phyloP scores from a whole-genome alignment of 2,797 vertebrate genomes.

The Peromyscus melanophrys region DNA sequence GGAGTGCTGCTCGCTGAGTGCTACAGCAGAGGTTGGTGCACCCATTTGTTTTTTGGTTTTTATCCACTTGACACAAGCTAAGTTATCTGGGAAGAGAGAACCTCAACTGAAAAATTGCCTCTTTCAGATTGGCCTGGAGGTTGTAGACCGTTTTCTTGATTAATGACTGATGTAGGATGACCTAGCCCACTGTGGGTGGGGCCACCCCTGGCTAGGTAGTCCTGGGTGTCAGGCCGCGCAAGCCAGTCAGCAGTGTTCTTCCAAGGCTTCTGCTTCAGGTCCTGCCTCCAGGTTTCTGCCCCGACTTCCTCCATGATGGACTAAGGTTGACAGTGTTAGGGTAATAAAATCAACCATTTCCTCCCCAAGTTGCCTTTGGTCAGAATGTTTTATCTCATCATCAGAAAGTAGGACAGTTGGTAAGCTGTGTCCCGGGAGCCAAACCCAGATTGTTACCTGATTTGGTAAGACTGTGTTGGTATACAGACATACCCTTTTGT shows the following conservation, averaged over 20 bases:
- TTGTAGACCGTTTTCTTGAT: neutral
- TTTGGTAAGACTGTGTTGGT: conserved; percentile 21
- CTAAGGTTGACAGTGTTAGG: neutral
- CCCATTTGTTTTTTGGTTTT: neutral
- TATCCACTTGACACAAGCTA: neutral
- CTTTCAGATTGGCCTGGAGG: neutral
- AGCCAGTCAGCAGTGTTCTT: neutral
- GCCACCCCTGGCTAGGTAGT: neutral
- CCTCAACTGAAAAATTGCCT: neutral
- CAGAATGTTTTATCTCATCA: neutral
- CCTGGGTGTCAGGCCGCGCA: neutral
- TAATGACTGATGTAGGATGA: neutral
- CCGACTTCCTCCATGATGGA: neutral
- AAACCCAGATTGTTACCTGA: neutral
- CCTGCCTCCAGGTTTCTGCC: neutral
- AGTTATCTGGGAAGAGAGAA: neutral
- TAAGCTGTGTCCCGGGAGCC: neutral
- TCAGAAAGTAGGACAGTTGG: neutral
- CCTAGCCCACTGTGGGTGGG: neutral
- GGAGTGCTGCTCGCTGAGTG: neutral
- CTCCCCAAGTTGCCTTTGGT: neutral
- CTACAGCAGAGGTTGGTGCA: neutral
- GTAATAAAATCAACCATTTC: neutral
- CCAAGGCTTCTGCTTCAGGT: too few relatives aligned
- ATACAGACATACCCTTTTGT: neutral